phyloP scores from a whole-genome alignment of 2,797 vertebrate species.

The Lepus townsendii region DNA sequence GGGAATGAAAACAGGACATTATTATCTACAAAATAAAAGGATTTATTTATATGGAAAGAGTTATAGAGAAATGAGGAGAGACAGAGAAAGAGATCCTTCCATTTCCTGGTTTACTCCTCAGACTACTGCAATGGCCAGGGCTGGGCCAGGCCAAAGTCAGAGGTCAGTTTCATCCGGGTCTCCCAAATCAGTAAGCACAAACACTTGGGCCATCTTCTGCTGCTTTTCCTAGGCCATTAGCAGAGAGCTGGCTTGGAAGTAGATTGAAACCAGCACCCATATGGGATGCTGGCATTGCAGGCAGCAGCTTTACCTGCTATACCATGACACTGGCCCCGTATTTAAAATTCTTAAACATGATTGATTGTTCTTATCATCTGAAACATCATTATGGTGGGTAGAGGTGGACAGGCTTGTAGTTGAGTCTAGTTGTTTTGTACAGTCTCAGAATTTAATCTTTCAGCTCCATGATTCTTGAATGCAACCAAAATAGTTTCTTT shows the following conservation, averaged over 20 bases:
- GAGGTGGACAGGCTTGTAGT: background rate
- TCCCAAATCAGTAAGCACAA: too few relatives aligned
- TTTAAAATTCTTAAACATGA: background rate
- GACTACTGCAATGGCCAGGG: too few relatives aligned
- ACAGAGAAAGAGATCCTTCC: background rate
- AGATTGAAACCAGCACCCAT: too few relatives aligned
- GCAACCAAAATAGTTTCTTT: background rate
- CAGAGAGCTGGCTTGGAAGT: too few relatives aligned
- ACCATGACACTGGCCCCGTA: background rate
- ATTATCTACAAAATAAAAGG: conserved; percentile 31
- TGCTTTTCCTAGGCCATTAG: too few relatives aligned
- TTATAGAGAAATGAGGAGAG: background rate
- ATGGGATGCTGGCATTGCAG: too few relatives aligned
- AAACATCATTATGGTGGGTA: background rate
- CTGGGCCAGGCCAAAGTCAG: too few relatives aligned
- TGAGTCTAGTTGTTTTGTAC: background rate
- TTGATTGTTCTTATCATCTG: background rate
- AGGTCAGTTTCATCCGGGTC: too few relatives aligned
- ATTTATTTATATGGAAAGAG: background rate
- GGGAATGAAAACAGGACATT: background rate
- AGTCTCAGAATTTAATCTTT: background rate
- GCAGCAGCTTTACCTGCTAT: too few relatives aligned
- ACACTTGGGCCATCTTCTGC: too few relatives aligned
- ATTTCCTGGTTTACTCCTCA: too few relatives aligned
- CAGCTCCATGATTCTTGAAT: background rate